phyloP scores from a whole-genome alignment of 2,113 vertebrate species.

The Xiphorhynchus elegans region DNA sequence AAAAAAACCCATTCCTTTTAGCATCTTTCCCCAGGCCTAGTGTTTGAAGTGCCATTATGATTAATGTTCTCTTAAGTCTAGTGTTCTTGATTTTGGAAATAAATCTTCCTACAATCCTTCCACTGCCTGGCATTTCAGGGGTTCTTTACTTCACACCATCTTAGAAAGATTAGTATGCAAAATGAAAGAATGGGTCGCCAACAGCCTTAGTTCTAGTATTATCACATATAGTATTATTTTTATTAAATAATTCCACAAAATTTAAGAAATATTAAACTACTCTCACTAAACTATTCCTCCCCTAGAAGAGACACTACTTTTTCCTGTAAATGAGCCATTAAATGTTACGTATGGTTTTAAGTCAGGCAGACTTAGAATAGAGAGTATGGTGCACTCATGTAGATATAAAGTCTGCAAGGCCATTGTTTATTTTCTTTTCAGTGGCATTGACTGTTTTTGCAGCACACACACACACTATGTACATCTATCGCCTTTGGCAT shows the following conservation, averaged over 20 bases:
- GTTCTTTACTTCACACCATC: no score
- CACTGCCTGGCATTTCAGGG: no score
- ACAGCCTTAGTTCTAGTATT: not conserved
- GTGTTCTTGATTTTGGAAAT: no score
- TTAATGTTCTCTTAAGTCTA: no score
- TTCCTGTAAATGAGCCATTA: not conserved
- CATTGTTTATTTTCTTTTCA: not conserved
- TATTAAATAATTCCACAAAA: not conserved
- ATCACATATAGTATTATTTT: not conserved
- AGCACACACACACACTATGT: rapidly evolving
- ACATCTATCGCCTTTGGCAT: not conserved
- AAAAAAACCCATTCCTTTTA: not conserved
- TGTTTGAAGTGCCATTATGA: no score
- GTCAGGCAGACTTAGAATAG: not conserved
- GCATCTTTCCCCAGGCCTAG: no score
- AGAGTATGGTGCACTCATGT: not conserved
- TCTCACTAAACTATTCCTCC: not conserved
- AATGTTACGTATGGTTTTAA: not conserved
- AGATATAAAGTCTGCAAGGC: not conserved
- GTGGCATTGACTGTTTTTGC: not conserved
- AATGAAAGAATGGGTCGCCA: not conserved
- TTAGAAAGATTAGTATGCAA: not conserved
- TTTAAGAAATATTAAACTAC: not conserved
- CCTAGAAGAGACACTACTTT: not conserved
- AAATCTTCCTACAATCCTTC: no score